phyloP scores from a whole-genome alignment of 1,140 invertebrate species.

The Cataglyphis hispanica region DNA sequence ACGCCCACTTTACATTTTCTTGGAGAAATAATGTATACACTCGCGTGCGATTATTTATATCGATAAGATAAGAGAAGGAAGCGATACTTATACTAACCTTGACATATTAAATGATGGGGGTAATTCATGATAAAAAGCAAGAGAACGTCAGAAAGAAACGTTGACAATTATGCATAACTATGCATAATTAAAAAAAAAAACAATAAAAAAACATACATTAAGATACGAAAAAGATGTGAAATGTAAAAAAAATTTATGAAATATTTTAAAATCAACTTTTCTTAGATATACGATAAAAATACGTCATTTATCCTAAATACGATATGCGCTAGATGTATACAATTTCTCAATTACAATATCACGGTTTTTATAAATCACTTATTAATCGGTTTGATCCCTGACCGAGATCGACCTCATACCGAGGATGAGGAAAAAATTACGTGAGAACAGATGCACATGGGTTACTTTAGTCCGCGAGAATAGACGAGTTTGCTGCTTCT shows the following conservation, averaged over 20 bases:
- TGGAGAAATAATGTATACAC: constrained; percentile 49
- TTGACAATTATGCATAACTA: neutral
- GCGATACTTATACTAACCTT: constrained; percentile 32
- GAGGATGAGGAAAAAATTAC: constrained; percentile 18
- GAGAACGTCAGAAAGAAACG: neutral
- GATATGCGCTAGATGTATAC: neutral
- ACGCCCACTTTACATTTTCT: constrained; percentile 43
- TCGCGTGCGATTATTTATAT: constrained; percentile 30
- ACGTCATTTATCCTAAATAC: neutral
- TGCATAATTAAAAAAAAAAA: neutral
- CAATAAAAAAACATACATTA: neutral
- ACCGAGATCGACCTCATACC: constrained; percentile 41
- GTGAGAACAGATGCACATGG: constrained; percentile 67
- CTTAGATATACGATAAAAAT: neutral
- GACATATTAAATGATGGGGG: neutral
- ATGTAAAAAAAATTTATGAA: neutral
- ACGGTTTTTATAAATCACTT: constrained; percentile 45
- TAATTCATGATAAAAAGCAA: constrained; percentile 7
- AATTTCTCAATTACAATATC: constrained; percentile 6
- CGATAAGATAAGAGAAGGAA: constrained; percentile 33
- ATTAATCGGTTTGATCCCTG: constrained; percentile 48
- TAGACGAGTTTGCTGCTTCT: constrained; percentile 23
- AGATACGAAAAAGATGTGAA: neutral
- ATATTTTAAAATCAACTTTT: neutral
- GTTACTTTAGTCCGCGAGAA: constrained; percentile 39